Conservation (phyloP, 2,113 vertebrate genomes). For the Hippocampus barbouri region DNA sequence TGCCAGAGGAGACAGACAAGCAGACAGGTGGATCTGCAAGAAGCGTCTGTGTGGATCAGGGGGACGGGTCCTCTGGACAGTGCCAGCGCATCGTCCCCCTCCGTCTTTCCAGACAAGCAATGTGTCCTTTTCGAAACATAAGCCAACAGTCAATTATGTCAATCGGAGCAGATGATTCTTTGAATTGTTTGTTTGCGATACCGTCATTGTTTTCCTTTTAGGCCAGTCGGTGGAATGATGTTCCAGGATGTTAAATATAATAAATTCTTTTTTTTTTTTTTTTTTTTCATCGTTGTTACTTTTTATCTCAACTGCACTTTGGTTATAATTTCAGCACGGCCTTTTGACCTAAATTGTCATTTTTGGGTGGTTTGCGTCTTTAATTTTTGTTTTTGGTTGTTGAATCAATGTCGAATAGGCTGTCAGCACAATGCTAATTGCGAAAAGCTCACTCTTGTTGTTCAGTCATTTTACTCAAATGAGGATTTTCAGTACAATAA, state of each 20-base stretch:
- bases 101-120: constrained; percentile 42
- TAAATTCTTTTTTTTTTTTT: too few species aligned
- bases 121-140: constrained; percentile 44
- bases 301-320: background rate
- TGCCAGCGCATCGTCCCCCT: constrained; percentile 10
- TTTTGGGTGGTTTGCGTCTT: background rate
- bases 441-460: too few species aligned
- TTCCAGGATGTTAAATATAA: constrained; percentile 52
- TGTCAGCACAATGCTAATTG: too few species aligned
- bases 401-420: too few species aligned
- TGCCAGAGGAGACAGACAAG: constrained; percentile 53
- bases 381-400: too few species aligned
- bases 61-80: constrained; percentile 30
- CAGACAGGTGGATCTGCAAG: constrained; percentile 53
- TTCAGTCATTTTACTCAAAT: too few species aligned
- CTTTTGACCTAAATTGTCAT: too few species aligned
- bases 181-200: constrained; percentile 66
- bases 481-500: too few species aligned
- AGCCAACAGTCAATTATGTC: constrained; percentile 58
- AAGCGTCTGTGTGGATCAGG: constrained; percentile 37
- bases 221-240: constrained; percentile 51
- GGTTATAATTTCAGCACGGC: background rate
- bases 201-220: constrained; percentile 68
- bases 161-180: constrained; percentile 69
- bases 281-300: background rate